These are phyloP conservation scores for Ormyrus nitidulus DNA, from an alignment of 2,888 invertebrate genomes.

Conservation along the genomic window DNA sequence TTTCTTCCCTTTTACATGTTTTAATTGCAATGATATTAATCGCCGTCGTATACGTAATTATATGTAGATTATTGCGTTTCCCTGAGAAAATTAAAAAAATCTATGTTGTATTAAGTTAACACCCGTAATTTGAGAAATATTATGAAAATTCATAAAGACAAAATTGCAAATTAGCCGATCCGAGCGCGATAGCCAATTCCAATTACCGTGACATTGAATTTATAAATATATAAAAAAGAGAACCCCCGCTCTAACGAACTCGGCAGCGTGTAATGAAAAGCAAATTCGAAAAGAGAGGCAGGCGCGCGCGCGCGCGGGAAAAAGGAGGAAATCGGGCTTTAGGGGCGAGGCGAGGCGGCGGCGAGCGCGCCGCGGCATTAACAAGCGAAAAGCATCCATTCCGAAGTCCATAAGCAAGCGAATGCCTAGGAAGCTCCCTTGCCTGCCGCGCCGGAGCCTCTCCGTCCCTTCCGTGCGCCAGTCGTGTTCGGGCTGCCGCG, in stretches of 20 bases:
- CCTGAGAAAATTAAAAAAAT: conserved; percentile 38
- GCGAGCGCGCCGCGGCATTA: conserved; percentile 24
- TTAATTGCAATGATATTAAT: conserved; percentile 56
- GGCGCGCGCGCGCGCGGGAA: neutral
- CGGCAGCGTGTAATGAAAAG: no score
- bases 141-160: neutral
- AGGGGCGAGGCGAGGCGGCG: no score
- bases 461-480: conserved; percentile 1
- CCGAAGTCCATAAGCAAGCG: conserved; percentile 43
- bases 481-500: conserved; percentile 12
- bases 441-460: neutral
- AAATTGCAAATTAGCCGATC: neutral
- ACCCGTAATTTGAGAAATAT: neutral
- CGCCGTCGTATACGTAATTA: conserved; percentile 39
- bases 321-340: no score
- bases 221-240: no score
- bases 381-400: conserved; percentile 51
- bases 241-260: no score
- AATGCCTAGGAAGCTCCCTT: neutral
- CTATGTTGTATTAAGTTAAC: conserved; percentile 10
- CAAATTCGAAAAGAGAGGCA: no score
- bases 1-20: conserved; percentile 41
- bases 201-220: no score
- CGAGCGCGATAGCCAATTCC: no score
- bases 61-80: conserved; percentile 51